A percentile compares a stretch with the other conserved stretches of the same genome.
phyloP scores from a whole-genome alignment of 2,888 invertebrate genomes.

The Anaspis maculata region DNA sequence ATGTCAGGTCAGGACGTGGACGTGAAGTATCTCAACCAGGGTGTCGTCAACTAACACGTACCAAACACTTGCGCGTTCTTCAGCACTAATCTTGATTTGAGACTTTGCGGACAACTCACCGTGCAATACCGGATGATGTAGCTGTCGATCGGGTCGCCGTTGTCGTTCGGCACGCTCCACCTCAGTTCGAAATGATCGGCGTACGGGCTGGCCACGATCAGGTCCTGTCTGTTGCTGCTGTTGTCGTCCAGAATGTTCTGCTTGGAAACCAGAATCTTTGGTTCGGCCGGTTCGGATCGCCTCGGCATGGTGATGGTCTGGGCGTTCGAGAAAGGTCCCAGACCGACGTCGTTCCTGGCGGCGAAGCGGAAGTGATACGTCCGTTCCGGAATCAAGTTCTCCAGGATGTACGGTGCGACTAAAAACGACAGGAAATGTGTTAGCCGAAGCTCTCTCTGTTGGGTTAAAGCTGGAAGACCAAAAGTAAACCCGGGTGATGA shows the following conservation, averaged over 20 bases:
- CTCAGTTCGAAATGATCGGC: constrained; percentile 72
- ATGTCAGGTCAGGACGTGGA: too few relatives aligned
- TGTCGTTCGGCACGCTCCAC: constrained; percentile 81
- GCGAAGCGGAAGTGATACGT: constrained; percentile 78
- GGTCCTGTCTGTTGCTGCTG: constrained; percentile 43
- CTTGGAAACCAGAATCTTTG: constrained; percentile 50
- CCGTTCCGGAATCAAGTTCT: constrained; percentile 67
- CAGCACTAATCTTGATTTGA: too few relatives aligned
- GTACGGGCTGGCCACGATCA: constrained; percentile 53
- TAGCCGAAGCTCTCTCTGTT: too few relatives aligned
- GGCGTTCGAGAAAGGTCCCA: constrained; percentile 55
- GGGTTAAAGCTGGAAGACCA: too few relatives aligned
- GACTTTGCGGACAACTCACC: constrained; percentile 51
- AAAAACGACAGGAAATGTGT: too few relatives aligned
- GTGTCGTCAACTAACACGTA: too few relatives aligned
- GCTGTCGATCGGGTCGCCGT: constrained; percentile 79
- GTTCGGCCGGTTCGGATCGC: constrained; percentile 66
- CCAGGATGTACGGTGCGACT: constrained; percentile 75
- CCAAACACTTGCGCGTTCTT: too few relatives aligned
- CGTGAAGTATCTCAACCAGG: too few relatives aligned
- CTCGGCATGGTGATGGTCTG: constrained; percentile 60
- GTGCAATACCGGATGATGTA: constrained; percentile 76
- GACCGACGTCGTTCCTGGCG: constrained; percentile 75
- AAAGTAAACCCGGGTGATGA: too few relatives aligned
- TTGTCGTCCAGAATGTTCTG: constrained; percentile 31